phyloP scores from a whole-genome alignment of 2,888 invertebrate species.

The Erannis defoliaria region DNA sequence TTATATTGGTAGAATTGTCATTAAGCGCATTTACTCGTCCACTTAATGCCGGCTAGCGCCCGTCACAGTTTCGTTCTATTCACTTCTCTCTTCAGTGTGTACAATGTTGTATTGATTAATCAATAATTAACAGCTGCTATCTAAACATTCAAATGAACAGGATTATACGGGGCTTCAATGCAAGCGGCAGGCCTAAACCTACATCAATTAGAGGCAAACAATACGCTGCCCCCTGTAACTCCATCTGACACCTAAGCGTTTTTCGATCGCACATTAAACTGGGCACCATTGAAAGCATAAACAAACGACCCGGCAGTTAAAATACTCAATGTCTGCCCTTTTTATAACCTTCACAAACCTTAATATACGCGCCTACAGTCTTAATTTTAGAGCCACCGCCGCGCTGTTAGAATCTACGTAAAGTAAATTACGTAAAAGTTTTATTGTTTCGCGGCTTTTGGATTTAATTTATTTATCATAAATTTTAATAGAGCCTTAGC shows the following conservation, averaged over 20 bases:
- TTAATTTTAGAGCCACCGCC: slow-evolving; percentile 39
- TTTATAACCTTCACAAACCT: slow-evolving; percentile 51
- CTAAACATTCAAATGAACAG: slow-evolving; percentile 36
- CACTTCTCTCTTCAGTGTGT: no score
- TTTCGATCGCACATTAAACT: slow-evolving; percentile 61
- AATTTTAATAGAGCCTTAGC: slow-evolving; percentile 22
- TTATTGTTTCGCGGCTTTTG: slow-evolving; percentile 32
- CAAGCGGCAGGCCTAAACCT: slow-evolving; percentile 39
- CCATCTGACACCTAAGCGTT: slow-evolving; percentile 62
- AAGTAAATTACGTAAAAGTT: slow-evolving; percentile 34
- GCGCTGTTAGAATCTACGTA: slow-evolving; percentile 34
- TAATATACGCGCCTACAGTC: slow-evolving; percentile 37
- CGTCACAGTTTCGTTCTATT: no score
- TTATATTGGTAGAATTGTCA: no score
- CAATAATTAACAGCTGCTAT: slow-evolving; percentile 29
- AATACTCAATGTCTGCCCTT: slow-evolving; percentile 50
- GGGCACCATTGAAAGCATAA: slow-evolving; percentile 54
- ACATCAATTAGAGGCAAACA: slow-evolving; percentile 60
- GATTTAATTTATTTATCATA: slow-evolving; percentile 33
- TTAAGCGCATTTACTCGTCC: no score
- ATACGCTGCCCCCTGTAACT: slow-evolving; percentile 57
- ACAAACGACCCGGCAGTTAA: slow-evolving; percentile 55
- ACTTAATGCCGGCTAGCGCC: no score
- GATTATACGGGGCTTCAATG: slow-evolving; percentile 40
- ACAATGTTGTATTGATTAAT: not conserved